Evolutionary conservation across 1,140 invertebrate genomes (phyloP).

Genomic region (Bathynomus jamesi): DNA sequence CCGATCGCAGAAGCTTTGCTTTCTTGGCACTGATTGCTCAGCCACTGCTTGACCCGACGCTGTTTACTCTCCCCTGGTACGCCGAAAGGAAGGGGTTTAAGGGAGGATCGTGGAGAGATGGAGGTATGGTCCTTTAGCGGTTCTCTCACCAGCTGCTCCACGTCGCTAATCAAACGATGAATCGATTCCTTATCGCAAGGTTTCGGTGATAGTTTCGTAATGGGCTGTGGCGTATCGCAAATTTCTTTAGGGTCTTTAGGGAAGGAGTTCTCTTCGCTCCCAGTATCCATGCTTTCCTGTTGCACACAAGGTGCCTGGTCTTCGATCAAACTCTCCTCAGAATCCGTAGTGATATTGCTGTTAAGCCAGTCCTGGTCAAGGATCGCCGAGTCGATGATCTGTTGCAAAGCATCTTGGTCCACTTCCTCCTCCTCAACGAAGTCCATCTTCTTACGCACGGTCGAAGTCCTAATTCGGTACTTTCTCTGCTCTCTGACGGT

Average conservation of each 20-base stretch:
- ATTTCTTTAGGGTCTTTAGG: no score
- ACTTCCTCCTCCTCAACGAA: constrained; percentile 35
- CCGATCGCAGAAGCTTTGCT: constrained; percentile 7
- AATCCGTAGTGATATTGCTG: constrained; percentile 25
- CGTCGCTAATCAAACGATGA: constrained; percentile 58
- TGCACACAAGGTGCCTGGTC: constrained; percentile 15
- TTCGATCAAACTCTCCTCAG: constrained; percentile 22
- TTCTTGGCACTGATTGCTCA: constrained; percentile 45
- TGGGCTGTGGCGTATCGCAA: neutral
- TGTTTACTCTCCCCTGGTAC: constrained; percentile 50
- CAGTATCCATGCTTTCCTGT: constrained; percentile 29
- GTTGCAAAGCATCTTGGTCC: constrained; percentile 32
- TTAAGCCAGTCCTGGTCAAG: constrained; percentile 37
- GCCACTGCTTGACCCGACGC: constrained; percentile 60
- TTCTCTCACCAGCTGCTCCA: constrained; percentile 56
- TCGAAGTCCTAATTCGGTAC: no score
- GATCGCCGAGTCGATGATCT: constrained; percentile 35
- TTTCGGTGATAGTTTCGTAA: constrained; percentile 39
- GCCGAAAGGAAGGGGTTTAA: neutral
- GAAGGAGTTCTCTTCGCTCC: constrained; percentile 24
- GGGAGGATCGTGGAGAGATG: neutral
- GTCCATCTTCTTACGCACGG: constrained; percentile 23
- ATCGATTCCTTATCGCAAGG: constrained; percentile 48
- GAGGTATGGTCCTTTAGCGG: neutral
- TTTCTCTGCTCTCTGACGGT: no score